A percentile compares a stretch with the other conserved stretches of the same genome.
These are phyloP conservation scores for Amblyornis subalaris DNA, from an alignment of 2,113 vertebrate species.

Conservation along the genomic window DNA sequence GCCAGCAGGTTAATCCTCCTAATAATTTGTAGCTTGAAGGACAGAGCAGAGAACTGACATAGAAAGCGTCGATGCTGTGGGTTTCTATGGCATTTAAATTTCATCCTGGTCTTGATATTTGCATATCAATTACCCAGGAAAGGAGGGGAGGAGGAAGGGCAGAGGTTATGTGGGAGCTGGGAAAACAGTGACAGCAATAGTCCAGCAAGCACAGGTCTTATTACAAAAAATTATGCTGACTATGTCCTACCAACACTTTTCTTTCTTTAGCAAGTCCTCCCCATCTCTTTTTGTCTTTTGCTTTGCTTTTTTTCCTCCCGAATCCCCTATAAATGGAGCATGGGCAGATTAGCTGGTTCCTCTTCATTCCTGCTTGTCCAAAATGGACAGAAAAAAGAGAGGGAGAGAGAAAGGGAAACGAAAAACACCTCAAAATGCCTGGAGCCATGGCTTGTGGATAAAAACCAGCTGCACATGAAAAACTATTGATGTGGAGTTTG, in stretches of 20 bases:
- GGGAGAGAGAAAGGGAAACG: background rate
- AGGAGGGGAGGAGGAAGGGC: background rate
- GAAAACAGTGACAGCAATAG: background rate
- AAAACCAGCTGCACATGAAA: constrained; percentile 52
- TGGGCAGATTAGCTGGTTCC: constrained; percentile 65
- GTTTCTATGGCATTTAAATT: constrained; percentile 13
- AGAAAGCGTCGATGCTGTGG: background rate
- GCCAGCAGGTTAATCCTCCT: constrained; percentile 19
- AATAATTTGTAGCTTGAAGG: background rate
- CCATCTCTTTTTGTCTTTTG: background rate
- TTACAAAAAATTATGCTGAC: background rate
- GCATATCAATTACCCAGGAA: constrained; percentile 1
- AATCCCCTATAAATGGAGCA: constrained; percentile 6
- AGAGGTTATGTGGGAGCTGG: constrained; percentile 8
- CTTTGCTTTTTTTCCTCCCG: background rate
- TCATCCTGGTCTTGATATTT: constrained; percentile 31
- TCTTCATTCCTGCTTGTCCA: constrained; percentile 66
- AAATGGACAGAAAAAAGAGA: constrained; percentile 45
- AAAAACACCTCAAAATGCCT: background rate
- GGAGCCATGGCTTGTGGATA: constrained; percentile 46
- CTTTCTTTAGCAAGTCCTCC: background rate
- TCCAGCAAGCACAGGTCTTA: background rate
- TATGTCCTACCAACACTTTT: constrained; percentile 4
- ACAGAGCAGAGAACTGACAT: background rate
- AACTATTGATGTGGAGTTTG: constrained; percentile 49